phyloP scores from a whole-genome alignment of 2,888 invertebrate genomes.

The Elysia crispata region DNA sequence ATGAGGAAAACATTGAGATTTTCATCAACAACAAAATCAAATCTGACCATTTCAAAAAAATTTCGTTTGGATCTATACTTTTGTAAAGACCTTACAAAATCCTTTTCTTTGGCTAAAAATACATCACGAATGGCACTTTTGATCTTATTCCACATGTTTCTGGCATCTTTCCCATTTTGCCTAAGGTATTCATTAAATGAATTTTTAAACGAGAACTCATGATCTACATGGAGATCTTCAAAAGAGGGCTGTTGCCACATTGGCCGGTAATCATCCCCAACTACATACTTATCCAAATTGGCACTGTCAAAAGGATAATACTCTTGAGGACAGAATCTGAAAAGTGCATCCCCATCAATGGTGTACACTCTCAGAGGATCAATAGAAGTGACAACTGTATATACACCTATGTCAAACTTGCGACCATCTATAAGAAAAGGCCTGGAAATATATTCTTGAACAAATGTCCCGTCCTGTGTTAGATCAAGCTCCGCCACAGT shows the following conservation, averaged over 20 bases:
- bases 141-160: slow-evolving; percentile 88
- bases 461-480: slow-evolving; percentile 85
- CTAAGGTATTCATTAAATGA: slow-evolving; percentile 86
- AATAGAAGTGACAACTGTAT: slow-evolving; percentile 92
- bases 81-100: slow-evolving; percentile 81
- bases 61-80: slow-evolving; percentile 69
- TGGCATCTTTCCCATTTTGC: slow-evolving; percentile 82
- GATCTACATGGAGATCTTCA: slow-evolving; percentile 71
- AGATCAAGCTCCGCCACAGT: slow-evolving; percentile 84
- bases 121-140: slow-evolving; percentile 86
- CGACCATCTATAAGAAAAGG: slow-evolving; percentile 92
- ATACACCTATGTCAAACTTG: slow-evolving; percentile 98
- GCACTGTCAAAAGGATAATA: slow-evolving; percentile 93
- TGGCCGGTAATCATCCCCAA: slow-evolving; percentile 95
- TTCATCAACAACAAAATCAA: slow-evolving; percentile 94
- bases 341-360: slow-evolving; percentile 91
- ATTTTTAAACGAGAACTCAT: slow-evolving; percentile 89
- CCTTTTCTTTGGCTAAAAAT: slow-evolving; percentile 84
- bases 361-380: slow-evolving; percentile 93
- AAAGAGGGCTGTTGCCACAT: slow-evolving; percentile 89
- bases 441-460: slow-evolving; percentile 92
- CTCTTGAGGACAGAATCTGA: slow-evolving; percentile 91
- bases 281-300: slow-evolving; percentile 91
- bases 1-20: slow-evolving; percentile 90
- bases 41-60: slow-evolving; percentile 96